Evolutionary conservation across 2,113 vertebrate genomes (phyloP).

Genomic region (Oncorhynchus clarkii): DNA sequence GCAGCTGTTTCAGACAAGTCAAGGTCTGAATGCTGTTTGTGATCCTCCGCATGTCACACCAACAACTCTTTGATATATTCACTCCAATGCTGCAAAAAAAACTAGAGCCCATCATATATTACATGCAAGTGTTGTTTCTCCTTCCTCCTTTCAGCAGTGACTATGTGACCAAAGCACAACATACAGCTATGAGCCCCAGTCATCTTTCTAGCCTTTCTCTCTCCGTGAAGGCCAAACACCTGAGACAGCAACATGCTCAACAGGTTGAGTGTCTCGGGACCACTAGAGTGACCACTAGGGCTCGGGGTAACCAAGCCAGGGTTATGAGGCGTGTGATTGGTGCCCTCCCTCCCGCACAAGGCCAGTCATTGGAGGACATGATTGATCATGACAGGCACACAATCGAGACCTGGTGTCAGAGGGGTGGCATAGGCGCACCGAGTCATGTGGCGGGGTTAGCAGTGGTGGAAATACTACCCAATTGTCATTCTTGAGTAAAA

Average conservation of each 20-base stretch:
- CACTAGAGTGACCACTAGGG: conserved; percentile 9
- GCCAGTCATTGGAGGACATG: conserved; percentile 68
- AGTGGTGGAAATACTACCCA: too few species aligned
- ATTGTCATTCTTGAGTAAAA: too few species aligned
- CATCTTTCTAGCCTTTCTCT: conserved; percentile 15
- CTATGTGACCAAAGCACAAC: not conserved
- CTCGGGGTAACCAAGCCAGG: conserved; percentile 77
- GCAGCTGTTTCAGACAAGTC: not conserved
- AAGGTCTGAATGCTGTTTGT: not conserved
- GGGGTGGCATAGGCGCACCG: conserved; percentile 59
- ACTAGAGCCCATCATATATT: not conserved
- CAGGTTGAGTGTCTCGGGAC: conserved; percentile 62
- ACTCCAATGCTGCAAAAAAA: not conserved
- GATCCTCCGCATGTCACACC: not conserved
- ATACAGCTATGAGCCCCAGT: not conserved
- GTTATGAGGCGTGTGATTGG: conserved; percentile 81
- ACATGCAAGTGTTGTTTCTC: not conserved
- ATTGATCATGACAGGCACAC: conserved; percentile 79
- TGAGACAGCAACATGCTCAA: conserved; percentile 67
- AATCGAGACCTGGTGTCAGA: conserved; percentile 71
- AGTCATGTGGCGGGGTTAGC: not conserved
- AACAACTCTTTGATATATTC: not conserved
- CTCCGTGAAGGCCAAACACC: conserved; percentile 19
- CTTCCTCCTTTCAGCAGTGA: not conserved
- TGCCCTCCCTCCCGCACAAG: conserved; percentile 75